Percentiles rank a stretch among this genome's conserved stretches.
phyloP scores from a whole-genome alignment of 1,140 invertebrate genomes.

The Polyergus mexicanus region DNA sequence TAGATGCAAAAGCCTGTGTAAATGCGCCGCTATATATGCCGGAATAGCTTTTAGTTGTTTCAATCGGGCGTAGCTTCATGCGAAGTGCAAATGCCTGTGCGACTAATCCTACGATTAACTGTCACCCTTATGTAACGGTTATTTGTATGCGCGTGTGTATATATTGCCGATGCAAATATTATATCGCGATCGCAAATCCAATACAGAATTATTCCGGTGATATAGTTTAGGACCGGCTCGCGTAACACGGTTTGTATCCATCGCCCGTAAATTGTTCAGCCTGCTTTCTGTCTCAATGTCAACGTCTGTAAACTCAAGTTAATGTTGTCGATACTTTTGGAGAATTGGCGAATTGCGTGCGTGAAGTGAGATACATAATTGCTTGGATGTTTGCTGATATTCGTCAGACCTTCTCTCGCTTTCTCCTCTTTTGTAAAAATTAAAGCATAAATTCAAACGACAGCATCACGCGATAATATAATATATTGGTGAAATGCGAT shows the following conservation, averaged over 20 bases:
- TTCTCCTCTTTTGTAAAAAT: neutral
- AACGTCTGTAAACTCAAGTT: conserved; percentile 19
- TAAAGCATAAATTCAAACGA: neutral
- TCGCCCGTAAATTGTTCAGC: conserved; percentile 28
- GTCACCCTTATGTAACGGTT: conserved; percentile 22
- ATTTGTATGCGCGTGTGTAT: conserved; percentile 37
- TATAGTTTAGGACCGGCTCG: neutral
- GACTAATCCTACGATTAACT: conserved; percentile 55
- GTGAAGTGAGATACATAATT: neutral
- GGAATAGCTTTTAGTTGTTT: conserved; percentile 42
- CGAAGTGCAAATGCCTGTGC: conserved; percentile 48
- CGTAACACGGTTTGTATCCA: neutral
- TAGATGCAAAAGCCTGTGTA: neutral
- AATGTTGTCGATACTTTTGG: neutral
- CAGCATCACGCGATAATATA: too few species aligned
- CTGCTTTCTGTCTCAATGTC: neutral
- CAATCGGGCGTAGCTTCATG: conserved; percentile 15
- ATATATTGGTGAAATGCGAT: neutral
- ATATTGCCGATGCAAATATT: conserved; percentile 26
- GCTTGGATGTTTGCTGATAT: neutral
- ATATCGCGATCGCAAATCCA: conserved; percentile 42
- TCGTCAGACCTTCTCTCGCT: neutral
- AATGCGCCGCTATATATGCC: neutral
- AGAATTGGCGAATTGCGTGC: neutral
- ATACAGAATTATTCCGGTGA: conserved; percentile 52